phyloP scores from a whole-genome alignment of 2,888 invertebrate species.

The Tachystola acroxantha region DNA sequence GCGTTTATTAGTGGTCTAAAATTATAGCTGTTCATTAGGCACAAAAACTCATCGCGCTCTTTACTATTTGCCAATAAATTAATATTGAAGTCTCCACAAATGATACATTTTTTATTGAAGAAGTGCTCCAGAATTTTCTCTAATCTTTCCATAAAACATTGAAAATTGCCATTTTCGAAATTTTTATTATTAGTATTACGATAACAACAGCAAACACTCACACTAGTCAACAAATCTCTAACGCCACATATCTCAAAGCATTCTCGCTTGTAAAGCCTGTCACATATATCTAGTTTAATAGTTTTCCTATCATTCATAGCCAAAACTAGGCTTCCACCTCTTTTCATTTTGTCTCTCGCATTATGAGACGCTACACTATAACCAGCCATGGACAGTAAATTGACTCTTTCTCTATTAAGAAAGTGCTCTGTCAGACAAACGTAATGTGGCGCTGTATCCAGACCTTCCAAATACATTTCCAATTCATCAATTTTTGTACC shows the following conservation, averaged over 20 bases:
- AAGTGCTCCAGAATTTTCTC: slow-evolving; percentile 12
- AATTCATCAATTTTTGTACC: slow-evolving; percentile 6
- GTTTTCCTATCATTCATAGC: background rate
- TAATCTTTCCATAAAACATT: slow-evolving; percentile 8
- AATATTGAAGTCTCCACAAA: slow-evolving; percentile 7
- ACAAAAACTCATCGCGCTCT: slow-evolving; percentile 1
- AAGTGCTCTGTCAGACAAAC: slow-evolving; percentile 4
- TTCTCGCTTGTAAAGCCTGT: slow-evolving; percentile 2
- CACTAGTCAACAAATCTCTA: background rate
- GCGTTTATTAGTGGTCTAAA: slow-evolving; percentile 2
- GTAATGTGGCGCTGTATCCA: background rate
- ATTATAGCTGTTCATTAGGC: slow-evolving; percentile 4
- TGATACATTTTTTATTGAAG: slow-evolving; percentile 9
- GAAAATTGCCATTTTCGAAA: background rate
- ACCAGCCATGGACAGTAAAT: background rate
- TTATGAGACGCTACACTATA: slow-evolving; percentile 2
- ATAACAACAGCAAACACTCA: slow-evolving; percentile 10
- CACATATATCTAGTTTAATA: slow-evolving; percentile 1
- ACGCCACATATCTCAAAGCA: slow-evolving; percentile 13
- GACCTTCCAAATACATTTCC: slow-evolving; percentile 3
- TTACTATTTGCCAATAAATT: slow-evolving; percentile 2
- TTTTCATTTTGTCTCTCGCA: slow-evolving; percentile 4
- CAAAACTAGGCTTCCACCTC: background rate
- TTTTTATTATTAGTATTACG: slow-evolving; percentile 4
- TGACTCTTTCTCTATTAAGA: background rate